These are phyloP conservation scores for Sander lucioperca DNA, from an alignment of 2,113 vertebrate species.

Conservation along the genomic window DNA sequence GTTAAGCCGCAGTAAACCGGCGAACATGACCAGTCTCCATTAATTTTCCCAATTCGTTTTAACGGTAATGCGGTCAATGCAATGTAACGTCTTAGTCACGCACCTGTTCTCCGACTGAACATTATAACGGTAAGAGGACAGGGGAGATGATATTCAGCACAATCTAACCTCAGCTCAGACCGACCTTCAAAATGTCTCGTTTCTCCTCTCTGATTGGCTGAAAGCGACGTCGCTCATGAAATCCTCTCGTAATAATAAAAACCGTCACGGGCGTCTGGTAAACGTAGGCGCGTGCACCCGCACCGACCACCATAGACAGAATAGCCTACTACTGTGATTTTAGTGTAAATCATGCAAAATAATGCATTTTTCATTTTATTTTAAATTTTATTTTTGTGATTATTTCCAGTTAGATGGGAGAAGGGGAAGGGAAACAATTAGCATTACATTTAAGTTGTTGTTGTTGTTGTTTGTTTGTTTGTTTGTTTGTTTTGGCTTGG, in stretches of 20 bases:
- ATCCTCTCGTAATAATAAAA: conserved; percentile 19
- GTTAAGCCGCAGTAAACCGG: conserved; percentile 49
- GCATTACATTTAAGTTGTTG: not conserved
- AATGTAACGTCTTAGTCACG: not conserved
- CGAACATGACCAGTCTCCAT: not conserved
- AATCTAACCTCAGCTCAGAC: conserved; percentile 72
- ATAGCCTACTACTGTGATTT: not conserved
- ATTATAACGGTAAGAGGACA: conserved; percentile 37
- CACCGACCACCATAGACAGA: not conserved
- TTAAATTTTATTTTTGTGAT: not conserved
- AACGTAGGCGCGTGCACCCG: conserved; percentile 50
- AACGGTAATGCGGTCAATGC: not conserved
- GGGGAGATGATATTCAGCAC: conserved; percentile 49
- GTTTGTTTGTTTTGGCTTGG: too few relatives aligned
- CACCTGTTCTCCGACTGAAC: conserved; percentile 61
- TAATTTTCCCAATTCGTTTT: not conserved
- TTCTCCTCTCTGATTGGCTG: conserved; percentile 76
- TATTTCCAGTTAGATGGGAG: not conserved
- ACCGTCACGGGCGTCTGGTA: conserved; percentile 56
- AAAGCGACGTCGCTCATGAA: conserved; percentile 69
- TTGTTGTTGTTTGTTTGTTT: not conserved
- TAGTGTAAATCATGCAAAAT: not conserved
- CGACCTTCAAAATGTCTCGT: conserved; percentile 26
- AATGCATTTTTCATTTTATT: not conserved
- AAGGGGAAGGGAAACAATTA: not conserved